A percentile compares a stretch with the other conserved stretches of the same genome.
Evolutionary conservation across 2,113 vertebrate genomes (phyloP).

Genomic region (Sarotherodon lohbergeri): DNA sequence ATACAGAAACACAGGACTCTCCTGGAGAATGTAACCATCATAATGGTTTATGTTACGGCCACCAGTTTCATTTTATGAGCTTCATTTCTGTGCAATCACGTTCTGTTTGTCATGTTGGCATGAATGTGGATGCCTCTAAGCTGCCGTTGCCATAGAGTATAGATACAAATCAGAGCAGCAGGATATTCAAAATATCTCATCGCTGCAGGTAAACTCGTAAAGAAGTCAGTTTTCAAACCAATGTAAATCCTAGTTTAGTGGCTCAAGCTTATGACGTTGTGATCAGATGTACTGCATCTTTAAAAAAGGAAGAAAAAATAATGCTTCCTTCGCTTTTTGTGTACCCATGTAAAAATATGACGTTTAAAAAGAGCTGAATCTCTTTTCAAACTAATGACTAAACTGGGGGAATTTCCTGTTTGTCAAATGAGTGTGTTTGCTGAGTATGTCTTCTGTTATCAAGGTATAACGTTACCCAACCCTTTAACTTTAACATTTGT

Average conservation of each 20-base stretch:
- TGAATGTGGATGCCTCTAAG: background rate
- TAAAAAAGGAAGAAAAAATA: background rate
- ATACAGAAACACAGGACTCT: background rate
- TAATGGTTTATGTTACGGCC: background rate
- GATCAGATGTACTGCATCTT: background rate
- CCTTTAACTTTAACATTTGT: background rate
- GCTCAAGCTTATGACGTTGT: background rate
- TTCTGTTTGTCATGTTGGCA: background rate
- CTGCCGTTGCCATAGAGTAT: background rate
- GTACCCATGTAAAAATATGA: background rate
- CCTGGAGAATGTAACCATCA: background rate
- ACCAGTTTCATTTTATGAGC: background rate
- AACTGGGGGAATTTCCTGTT: background rate
- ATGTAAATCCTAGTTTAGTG: background rate
- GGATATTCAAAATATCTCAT: background rate
- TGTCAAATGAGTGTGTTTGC: background rate
- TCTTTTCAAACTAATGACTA: background rate
- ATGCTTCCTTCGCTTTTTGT: background rate
- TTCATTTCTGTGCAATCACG: background rate
- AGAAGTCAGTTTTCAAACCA: background rate
- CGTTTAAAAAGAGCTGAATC: background rate
- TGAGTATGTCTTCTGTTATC: background rate
- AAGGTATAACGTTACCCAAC: background rate
- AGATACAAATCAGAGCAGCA: background rate
- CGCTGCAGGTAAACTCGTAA: background rate